Evolutionary conservation across 2,797 vertebrate genomes (phyloP).

Genomic region (Etheostoma perlongum): DNA sequence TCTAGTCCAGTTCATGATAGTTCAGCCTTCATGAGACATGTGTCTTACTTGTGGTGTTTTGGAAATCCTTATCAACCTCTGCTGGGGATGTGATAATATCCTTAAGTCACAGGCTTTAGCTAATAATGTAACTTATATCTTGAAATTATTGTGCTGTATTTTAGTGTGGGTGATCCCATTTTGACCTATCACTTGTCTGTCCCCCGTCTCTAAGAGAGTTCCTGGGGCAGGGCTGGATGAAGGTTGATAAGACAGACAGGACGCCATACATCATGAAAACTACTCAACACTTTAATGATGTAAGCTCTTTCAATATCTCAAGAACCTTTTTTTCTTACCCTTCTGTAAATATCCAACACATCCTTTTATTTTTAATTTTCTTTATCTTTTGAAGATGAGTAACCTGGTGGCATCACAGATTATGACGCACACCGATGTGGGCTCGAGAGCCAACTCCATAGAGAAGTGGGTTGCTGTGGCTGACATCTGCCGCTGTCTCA

Average conservation of each 20-base stretch:
- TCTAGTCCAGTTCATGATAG: background rate
- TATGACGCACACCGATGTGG: slow-evolving; percentile 92
- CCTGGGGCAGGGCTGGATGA: slow-evolving; percentile 98
- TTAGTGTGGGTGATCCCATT: slow-evolving; percentile 2
- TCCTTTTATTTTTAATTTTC: background rate
- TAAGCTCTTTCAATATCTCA: slow-evolving; percentile 69
- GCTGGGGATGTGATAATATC: background rate
- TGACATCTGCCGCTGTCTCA: slow-evolving; percentile 94
- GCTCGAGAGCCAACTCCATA: slow-evolving; percentile 91
- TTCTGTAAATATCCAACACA: background rate
- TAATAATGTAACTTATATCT: background rate
- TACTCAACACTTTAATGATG: slow-evolving; percentile 96
- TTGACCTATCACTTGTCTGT: slow-evolving; percentile 13
- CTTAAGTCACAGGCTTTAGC: background rate
- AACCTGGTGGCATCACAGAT: slow-evolving; percentile 98
- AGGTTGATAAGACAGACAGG: slow-evolving; percentile 93
- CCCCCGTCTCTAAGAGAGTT: slow-evolving; percentile 88
- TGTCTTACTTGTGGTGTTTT: background rate
- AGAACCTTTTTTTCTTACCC: background rate
- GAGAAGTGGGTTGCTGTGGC: slow-evolving; percentile 97
- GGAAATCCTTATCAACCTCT: background rate
- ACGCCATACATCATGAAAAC: slow-evolving; percentile 97
- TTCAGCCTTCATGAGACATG: background rate
- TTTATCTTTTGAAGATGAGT: slow-evolving; percentile 89
- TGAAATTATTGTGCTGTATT: background rate